These are phyloP conservation scores for Macaria notata DNA, from an alignment of 2,888 invertebrate genomes.

Conservation along the genomic window DNA sequence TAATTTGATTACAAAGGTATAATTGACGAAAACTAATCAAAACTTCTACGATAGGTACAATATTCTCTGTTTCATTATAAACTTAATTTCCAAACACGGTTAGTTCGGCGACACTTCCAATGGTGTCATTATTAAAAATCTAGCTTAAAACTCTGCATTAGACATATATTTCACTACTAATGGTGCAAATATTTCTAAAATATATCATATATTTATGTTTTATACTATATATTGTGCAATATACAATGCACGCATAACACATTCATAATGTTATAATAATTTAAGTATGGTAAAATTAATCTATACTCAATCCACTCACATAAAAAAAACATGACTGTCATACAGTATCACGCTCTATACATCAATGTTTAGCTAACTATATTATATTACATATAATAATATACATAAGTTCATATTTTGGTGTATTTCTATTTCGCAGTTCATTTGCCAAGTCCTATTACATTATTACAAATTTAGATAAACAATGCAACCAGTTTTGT, in stretches of 20 bases:
- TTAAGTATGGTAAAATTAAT: conserved; percentile 42
- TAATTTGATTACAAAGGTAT: conserved; percentile 72
- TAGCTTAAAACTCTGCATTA: conserved; percentile 75
- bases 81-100: conserved; percentile 56
- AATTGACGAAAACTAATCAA: conserved; percentile 80
- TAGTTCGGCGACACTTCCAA: conserved; percentile 35
- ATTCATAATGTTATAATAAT: conserved; percentile 41
- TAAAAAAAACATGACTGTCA: conserved; percentile 78
- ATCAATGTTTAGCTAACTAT: conserved; percentile 69
- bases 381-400: conserved; percentile 40
- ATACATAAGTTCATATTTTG: conserved; percentile 46
- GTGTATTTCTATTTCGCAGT: conserved; percentile 64
- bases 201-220: conserved; percentile 77
- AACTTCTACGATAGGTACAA: conserved; percentile 59
- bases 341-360: conserved; percentile 77
- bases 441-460: conserved; percentile 58
- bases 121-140: conserved; percentile 50
- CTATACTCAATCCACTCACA: conserved; percentile 62
- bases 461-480: too few species aligned
- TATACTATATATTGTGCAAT: conserved; percentile 75
- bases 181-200: conserved; percentile 82
- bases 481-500: too few species aligned
- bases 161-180: conserved; percentile 76
- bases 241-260: conserved; percentile 78
- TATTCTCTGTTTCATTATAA: conserved; percentile 56